phyloP scores from a whole-genome alignment of 1,140 invertebrate genomes.

The Nylanderia fulva region DNA sequence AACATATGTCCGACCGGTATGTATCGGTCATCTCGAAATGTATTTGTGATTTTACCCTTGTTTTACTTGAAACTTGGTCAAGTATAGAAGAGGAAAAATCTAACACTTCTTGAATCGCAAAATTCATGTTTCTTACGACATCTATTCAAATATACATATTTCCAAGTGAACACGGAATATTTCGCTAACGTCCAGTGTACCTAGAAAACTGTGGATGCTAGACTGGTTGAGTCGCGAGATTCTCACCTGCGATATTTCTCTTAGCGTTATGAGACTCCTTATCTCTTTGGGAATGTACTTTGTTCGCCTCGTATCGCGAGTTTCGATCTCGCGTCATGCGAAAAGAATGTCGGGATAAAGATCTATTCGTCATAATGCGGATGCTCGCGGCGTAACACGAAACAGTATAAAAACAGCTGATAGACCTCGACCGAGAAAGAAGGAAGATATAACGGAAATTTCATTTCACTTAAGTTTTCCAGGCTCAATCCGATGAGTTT shows the following conservation, averaged over 20 bases:
- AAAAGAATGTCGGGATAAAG: constrained; percentile 41
- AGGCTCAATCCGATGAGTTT: not conserved
- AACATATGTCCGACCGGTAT: not conserved
- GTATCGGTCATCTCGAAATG: not conserved
- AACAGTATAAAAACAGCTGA: not conserved
- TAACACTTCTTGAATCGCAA: too few relatives aligned
- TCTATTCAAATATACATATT: not conserved
- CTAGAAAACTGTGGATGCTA: not conserved
- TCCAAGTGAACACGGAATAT: not conserved
- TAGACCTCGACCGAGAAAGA: not conserved
- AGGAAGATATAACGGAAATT: constrained; percentile 18
- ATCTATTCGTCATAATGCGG: constrained; percentile 37
- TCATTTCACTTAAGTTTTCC: constrained; percentile 10
- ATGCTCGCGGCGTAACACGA: not conserved
- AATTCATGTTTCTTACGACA: not conserved
- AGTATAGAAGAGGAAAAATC: too few relatives aligned
- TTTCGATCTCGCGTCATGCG: constrained; percentile 24
- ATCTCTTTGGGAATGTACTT: constrained; percentile 27
- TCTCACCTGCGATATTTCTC: not conserved
- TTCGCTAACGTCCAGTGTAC: not conserved
- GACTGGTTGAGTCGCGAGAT: not conserved
- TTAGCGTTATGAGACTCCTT: constrained; percentile 25
- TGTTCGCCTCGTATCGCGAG: not conserved
- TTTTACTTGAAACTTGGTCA: not conserved
- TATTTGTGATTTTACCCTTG: not conserved